phyloP scores from a whole-genome alignment of 2,888 invertebrate genomes.

The Cephus rjabovi region DNA sequence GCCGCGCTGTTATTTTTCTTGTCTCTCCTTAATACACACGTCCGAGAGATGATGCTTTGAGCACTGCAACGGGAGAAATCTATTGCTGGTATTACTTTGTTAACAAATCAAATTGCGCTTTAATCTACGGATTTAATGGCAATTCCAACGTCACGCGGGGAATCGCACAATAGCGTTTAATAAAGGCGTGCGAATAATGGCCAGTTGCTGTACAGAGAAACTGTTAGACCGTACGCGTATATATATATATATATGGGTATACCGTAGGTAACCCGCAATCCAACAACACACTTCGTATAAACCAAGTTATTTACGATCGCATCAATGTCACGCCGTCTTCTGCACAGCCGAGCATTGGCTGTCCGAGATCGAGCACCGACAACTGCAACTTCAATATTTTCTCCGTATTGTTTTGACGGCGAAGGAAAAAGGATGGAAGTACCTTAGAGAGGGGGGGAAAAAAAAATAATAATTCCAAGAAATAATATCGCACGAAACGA shows the following conservation, averaged over 20 bases:
- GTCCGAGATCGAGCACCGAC: background rate
- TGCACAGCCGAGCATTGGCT: background rate
- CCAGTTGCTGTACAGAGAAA: background rate
- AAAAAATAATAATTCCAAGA: background rate
- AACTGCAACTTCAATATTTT: background rate
- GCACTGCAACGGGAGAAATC: background rate
- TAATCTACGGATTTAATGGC: background rate
- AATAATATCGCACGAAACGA: background rate
- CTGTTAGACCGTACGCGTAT: background rate
- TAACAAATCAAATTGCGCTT: background rate
- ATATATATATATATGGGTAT: constrained; percentile 13
- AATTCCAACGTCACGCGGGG: background rate
- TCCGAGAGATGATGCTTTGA: background rate
- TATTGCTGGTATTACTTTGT: background rate
- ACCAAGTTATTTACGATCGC: constrained; percentile 20
- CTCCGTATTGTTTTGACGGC: background rate
- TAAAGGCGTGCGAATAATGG: background rate
- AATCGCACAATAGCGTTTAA: background rate
- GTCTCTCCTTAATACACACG: background rate
- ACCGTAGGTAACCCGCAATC: constrained; percentile 16
- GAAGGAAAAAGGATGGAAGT: background rate
- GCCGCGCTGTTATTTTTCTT: too few species aligned
- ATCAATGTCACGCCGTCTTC: constrained; percentile 23
- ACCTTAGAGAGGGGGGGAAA: background rate
- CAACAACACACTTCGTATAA: constrained; percentile 2